Percentiles rank a stretch among this genome's conserved stretches.
Conservation (phyloP, 2,113 vertebrate genomes). For the Leptobrachium ailaonicum region DNA sequence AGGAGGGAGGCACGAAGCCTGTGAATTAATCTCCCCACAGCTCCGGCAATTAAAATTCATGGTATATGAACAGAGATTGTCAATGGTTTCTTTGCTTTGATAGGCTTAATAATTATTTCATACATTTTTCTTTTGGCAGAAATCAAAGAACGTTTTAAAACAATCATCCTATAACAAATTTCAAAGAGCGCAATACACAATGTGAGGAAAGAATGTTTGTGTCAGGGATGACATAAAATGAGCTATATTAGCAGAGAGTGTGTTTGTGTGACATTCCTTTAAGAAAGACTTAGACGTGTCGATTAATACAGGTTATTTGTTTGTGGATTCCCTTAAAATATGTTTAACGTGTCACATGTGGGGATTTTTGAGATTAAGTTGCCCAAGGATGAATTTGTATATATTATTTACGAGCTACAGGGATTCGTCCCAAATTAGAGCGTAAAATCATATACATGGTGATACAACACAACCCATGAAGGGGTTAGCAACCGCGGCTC, state of each 20-base stretch:
- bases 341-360: too few species aligned
- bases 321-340: too few species aligned
- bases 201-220: slow-evolving; percentile 14
- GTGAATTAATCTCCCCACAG: not conserved
- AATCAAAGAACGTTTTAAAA: slow-evolving; percentile 9
- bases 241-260: slow-evolving; percentile 8
- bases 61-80: too few species aligned
- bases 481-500: too few species aligned
- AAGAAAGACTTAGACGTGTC: not conserved
- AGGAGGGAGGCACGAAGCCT: not conserved
- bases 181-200: slow-evolving; percentile 23
- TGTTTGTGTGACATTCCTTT: slow-evolving; percentile 3
- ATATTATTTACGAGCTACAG: too few species aligned
- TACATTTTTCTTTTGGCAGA: slow-evolving; percentile 4
- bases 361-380: too few species aligned
- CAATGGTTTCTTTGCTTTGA: slow-evolving; percentile 2
- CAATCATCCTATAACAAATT: slow-evolving; percentile 9
- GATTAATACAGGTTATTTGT: too few species aligned
- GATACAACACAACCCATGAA: too few species aligned
- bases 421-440: too few species aligned
- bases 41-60: not conserved
- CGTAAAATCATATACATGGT: too few species aligned
- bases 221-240: slow-evolving; percentile 20
- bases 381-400: too few species aligned
- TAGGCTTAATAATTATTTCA: slow-evolving; percentile 3